Evolutionary conservation across 2,113 vertebrate species (phyloP).

Genomic region (Phalacrocorax aristotelis): DNA sequence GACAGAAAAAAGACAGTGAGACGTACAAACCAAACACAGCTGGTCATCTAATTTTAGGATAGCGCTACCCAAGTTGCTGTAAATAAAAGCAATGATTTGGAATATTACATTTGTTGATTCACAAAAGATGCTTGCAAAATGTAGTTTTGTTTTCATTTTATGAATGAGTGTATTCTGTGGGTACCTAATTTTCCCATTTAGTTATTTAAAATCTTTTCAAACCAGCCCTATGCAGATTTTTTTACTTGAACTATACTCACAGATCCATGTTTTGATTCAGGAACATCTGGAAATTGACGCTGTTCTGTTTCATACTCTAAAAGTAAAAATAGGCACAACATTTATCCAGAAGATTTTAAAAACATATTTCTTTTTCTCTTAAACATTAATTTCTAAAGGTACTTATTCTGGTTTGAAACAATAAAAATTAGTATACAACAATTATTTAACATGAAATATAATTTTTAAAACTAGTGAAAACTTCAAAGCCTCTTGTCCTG

Average conservation of each 20-base stretch:
- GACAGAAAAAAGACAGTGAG: neutral
- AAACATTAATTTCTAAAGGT: neutral
- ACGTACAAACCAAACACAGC: neutral
- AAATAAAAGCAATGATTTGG: neutral
- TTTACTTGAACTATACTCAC: neutral
- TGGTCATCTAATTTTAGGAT: neutral
- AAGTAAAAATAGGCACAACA: neutral
- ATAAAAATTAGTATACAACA: neutral
- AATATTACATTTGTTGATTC: neutral
- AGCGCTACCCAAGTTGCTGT: neutral
- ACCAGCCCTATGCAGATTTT: neutral
- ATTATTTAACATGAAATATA: neutral
- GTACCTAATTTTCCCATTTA: neutral
- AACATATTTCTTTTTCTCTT: neutral
- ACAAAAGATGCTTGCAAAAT: neutral
- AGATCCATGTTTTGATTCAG: neutral
- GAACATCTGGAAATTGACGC: constrained; percentile 45
- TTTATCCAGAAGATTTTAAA: neutral
- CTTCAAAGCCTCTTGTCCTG: neutral
- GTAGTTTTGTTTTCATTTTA: neutral
- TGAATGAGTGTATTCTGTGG: neutral
- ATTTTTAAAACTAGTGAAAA: neutral
- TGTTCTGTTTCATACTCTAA: constrained; percentile 76
- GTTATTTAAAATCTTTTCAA: neutral
- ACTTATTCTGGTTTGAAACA: neutral